Conservation (phyloP, 2,888 invertebrate genomes). For the Iselma pallidipennis region DNA sequence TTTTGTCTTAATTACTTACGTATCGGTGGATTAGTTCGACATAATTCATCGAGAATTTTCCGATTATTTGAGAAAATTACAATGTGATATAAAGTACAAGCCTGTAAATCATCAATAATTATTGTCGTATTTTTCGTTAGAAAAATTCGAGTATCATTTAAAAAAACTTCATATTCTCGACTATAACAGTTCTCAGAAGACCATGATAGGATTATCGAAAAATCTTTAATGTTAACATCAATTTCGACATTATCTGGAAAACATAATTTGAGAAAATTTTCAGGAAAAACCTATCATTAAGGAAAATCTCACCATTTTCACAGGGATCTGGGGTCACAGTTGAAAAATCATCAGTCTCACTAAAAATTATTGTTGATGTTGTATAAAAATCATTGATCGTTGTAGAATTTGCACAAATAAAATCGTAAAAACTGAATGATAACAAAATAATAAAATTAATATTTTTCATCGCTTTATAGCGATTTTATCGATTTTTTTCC, state of each 20-base stretch:
- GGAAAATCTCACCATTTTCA: background rate
- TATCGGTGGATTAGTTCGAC: background rate
- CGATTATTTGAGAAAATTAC: background rate
- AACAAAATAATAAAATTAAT: conserved; percentile 13
- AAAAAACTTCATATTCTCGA: background rate
- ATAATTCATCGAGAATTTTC: background rate
- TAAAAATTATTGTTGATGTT: background rate
- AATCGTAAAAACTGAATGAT: background rate
- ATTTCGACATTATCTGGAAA: background rate
- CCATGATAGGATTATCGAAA: background rate
- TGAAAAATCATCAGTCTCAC: background rate
- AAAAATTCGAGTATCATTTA: background rate
- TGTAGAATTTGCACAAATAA: conserved; percentile 4
- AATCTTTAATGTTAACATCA: background rate
- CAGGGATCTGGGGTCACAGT: background rate
- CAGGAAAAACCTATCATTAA: conserved; percentile 3
- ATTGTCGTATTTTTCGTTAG: background rate
- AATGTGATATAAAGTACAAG: conserved; percentile 5
- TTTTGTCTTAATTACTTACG: background rate
- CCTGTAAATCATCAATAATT: background rate
- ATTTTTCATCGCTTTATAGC: conserved; percentile 9
- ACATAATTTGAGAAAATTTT: background rate
- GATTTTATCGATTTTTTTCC: conserved; percentile 6
- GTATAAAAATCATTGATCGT: background rate
- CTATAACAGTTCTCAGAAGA: background rate